These are phyloP conservation scores for Cnemophilus loriae DNA, from an alignment of 2,113 vertebrate genomes.

Conservation along the genomic window DNA sequence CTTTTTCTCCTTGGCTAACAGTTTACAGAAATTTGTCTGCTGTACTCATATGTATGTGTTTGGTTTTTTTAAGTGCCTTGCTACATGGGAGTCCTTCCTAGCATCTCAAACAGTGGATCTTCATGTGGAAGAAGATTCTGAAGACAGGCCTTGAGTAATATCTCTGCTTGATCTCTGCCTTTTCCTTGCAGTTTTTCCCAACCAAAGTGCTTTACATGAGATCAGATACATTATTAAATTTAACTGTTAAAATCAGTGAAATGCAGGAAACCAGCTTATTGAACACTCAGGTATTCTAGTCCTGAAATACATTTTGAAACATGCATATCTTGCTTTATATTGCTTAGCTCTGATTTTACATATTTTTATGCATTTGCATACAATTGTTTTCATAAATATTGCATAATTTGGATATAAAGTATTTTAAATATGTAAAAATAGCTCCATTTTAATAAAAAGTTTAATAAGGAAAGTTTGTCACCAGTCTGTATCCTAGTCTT, in stretches of 20 bases:
- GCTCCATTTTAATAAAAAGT: slow-evolving; percentile 70
- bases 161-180: background rate
- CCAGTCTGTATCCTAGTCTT: background rate
- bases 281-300: slow-evolving; percentile 69
- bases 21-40: background rate
- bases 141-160: slow-evolving; percentile 68
- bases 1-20: background rate
- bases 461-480: slow-evolving; percentile 36
- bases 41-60: background rate
- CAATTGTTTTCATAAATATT: slow-evolving; percentile 56
- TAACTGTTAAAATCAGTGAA: slow-evolving; percentile 21
- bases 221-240: slow-evolving; percentile 27
- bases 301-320: slow-evolving; percentile 45
- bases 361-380: slow-evolving; percentile 63
- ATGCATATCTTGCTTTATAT: slow-evolving; percentile 16
- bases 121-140: slow-evolving; percentile 61
- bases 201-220: slow-evolving; percentile 66
- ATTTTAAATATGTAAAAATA: slow-evolving; percentile 73
- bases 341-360: slow-evolving; percentile 53
- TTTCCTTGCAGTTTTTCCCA: slow-evolving; percentile 12
- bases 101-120: slow-evolving; percentile 79
- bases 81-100: slow-evolving; percentile 93
- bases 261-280: slow-evolving; percentile 56
- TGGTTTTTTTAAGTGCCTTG: slow-evolving; percentile 83
- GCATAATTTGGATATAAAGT: slow-evolving; percentile 62